Conservation (phyloP, 2,888 invertebrate species). For the Liodrosophila aerea region DNA sequence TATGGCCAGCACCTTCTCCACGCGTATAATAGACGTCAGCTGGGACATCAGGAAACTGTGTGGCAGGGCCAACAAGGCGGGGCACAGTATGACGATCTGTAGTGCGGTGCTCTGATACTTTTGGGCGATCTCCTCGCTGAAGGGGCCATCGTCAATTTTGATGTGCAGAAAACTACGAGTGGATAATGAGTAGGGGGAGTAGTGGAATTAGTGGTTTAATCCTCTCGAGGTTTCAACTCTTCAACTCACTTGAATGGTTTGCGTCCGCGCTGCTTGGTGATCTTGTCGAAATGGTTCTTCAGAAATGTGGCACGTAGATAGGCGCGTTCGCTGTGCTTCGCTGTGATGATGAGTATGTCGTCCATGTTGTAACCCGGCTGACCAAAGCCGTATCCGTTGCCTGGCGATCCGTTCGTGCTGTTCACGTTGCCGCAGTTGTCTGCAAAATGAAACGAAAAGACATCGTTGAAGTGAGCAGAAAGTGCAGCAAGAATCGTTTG, state of each 20-base stretch:
- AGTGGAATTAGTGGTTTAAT: neutral
- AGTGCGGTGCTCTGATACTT: conserved; percentile 86
- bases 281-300: conserved; percentile 91
- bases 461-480: conserved; percentile 40
- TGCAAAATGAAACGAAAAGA: conserved; percentile 72
- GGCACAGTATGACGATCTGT: conserved; percentile 91
- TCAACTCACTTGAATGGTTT: conserved; percentile 89
- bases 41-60: conserved; percentile 81
- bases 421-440: conserved; percentile 81
- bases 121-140: conserved; percentile 83
- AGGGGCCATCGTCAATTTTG: conserved; percentile 87
- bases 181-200: neutral
- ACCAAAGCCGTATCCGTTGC: conserved; percentile 50
- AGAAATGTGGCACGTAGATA: conserved; percentile 91
- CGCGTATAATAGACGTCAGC: conserved; percentile 80
- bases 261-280: conserved; percentile 90
- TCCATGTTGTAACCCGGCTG: conserved; percentile 85
- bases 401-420: conserved; percentile 67
- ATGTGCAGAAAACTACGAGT: conserved; percentile 87
- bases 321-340: conserved; percentile 90
- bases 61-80: conserved; percentile 86
- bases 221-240: neutral
- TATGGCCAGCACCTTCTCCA: conserved; percentile 90
- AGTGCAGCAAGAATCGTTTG: conserved; percentile 33
- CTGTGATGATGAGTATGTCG: conserved; percentile 91